Evolutionary conservation across 2,797 vertebrate genomes (phyloP).

Genomic region (Kryptolebias ocellatus): DNA sequence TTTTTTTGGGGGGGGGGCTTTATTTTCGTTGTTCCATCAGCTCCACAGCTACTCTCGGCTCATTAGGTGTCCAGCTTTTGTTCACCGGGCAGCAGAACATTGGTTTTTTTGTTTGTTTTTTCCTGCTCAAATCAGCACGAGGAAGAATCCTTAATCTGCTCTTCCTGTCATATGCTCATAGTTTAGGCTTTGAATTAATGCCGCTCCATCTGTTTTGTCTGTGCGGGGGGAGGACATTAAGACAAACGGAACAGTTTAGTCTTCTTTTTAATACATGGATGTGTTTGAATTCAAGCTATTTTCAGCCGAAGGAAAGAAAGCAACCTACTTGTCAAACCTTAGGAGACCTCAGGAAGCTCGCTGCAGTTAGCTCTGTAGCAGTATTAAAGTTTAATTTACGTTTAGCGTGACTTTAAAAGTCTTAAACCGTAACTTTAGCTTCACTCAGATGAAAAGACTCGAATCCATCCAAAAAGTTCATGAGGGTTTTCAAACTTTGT

Average conservation of each 20-base stretch:
- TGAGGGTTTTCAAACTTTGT: no score
- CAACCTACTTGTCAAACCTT: no score
- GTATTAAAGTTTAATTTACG: no score
- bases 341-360: no score
- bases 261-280: not conserved
- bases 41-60: not conserved
- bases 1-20: constrained; percentile 1
- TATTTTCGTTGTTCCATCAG: not conserved
- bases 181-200: constrained; percentile 67
- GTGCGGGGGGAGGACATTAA: constrained; percentile 17
- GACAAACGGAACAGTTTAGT: not conserved
- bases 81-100: constrained; percentile 18
- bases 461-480: no score
- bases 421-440: no score
- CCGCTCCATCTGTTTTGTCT: constrained; percentile 70
- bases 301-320: no score
- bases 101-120: constrained; percentile 44
- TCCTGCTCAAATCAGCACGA: constrained; percentile 64
- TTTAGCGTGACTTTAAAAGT: no score
- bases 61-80: constrained; percentile 25
- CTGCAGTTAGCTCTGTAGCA: no score
- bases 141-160: constrained; percentile 65
- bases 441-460: no score
- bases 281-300: no score
- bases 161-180: constrained; percentile 70